Percentiles rank a stretch among this genome's conserved stretches.
phyloP scores from a whole-genome alignment of 2,888 invertebrate genomes.

The Cactoblastis cactorum region DNA sequence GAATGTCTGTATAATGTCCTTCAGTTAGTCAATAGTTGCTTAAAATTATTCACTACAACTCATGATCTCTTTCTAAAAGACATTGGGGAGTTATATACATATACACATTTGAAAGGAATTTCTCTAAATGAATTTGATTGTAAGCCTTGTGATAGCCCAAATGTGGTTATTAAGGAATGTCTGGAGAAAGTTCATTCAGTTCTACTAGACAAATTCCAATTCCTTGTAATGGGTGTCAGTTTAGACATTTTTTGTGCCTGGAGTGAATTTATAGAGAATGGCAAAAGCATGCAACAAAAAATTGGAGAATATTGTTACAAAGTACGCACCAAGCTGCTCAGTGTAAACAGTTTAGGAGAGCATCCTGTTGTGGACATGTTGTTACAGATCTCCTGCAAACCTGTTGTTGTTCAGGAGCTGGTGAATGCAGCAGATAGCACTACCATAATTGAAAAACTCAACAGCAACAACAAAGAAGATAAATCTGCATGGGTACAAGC shows the following conservation, averaged over 20 bases:
- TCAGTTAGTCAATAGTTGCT: constrained; percentile 38
- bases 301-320: constrained; percentile 60
- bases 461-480: constrained; percentile 39
- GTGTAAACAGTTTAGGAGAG: constrained; percentile 35
- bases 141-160: constrained; percentile 38
- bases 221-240: constrained; percentile 59
- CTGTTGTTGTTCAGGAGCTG: constrained; percentile 46
- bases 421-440: constrained; percentile 43
- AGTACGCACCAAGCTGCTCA: constrained; percentile 37
- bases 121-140: constrained; percentile 17
- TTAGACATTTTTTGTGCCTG: constrained; percentile 68
- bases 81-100: constrained; percentile 25
- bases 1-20: constrained; percentile 43
- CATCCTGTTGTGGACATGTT: constrained; percentile 58
- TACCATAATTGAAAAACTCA: constrained; percentile 47
- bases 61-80: constrained; percentile 35
- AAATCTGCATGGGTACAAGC: constrained; percentile 52
- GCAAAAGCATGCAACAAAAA: constrained; percentile 54
- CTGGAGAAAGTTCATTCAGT: constrained; percentile 44
- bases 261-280: constrained; percentile 62
- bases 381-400: constrained; percentile 54
- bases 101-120: constrained; percentile 5
- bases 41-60: constrained; percentile 33
- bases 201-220: constrained; percentile 51
- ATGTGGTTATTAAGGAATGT: constrained; percentile 39